These are phyloP conservation scores for Elysia chlorotica DNA, from an alignment of 1,140 invertebrate species.

Conservation along the genomic window DNA sequence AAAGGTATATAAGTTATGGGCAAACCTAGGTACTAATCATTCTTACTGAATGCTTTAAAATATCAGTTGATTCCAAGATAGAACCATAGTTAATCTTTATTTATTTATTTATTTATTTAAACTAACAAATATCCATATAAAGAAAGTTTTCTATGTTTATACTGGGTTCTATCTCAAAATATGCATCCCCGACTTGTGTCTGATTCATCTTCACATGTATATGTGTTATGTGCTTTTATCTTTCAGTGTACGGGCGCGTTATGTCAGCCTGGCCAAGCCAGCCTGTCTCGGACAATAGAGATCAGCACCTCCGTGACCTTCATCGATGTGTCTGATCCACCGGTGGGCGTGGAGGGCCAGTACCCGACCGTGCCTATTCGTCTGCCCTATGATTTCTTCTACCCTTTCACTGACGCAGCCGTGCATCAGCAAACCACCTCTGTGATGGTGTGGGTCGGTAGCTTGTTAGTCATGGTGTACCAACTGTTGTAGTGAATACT, in stretches of 20 bases:
- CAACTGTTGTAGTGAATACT: too few species aligned
- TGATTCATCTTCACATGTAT: not conserved
- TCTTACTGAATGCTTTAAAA: not conserved
- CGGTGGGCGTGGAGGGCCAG: constrained; percentile 66
- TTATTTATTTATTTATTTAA: not conserved
- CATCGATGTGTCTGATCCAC: constrained; percentile 67
- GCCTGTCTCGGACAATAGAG: constrained; percentile 37
- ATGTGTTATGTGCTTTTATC: not conserved
- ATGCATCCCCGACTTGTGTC: too few species aligned
- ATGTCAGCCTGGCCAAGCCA: constrained; percentile 34
- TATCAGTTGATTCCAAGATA: too few species aligned
- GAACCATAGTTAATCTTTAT: too few species aligned
- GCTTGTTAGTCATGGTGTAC: too few species aligned
- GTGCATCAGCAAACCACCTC: not conserved
- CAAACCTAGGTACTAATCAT: too few species aligned
- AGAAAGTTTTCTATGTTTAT: not conserved
- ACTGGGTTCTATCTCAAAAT: not conserved
- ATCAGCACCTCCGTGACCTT: constrained; percentile 66
- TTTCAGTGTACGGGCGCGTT: constrained; percentile 42
- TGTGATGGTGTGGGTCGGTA: too few species aligned
- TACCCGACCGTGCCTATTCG: constrained; percentile 69
- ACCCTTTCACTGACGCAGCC: constrained; percentile 66
- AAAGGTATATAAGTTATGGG: too few species aligned
- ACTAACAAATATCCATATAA: not conserved
- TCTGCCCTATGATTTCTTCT: constrained; percentile 75